Conservation (phyloP, 92 coral and sea anemone species). For the Epizoanthus illoricatus region DNA sequence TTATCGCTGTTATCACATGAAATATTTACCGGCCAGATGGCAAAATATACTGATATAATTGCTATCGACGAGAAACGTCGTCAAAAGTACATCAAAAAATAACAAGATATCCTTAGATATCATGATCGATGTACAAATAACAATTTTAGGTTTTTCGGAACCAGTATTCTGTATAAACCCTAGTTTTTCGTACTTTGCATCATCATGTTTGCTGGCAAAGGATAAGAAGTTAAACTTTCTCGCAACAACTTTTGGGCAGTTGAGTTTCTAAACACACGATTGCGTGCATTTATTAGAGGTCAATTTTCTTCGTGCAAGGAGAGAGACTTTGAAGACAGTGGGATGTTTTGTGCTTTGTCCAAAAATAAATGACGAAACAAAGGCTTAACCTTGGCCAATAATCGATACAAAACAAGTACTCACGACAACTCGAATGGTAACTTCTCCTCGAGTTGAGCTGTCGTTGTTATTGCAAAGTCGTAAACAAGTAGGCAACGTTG, state of each 20-base stretch:
- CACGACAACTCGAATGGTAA: not conserved
- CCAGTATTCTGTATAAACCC: not conserved
- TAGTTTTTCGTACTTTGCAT: not conserved
- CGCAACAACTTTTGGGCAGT: too few species aligned
- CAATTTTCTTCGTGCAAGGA: not conserved
- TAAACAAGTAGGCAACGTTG: too few species aligned
- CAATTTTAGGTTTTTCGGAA: not conserved
- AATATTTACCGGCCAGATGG: slow-evolving; percentile 14
- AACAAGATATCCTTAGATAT: not conserved
- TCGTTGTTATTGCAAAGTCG: too few species aligned
- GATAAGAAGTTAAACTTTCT: too few species aligned
- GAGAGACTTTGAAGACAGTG: not conserved
- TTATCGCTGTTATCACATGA: slow-evolving; percentile 8
- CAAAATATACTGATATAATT: not conserved
- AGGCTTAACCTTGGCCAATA: not conserved
- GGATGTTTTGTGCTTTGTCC: slow-evolving; percentile 4
- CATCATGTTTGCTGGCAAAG: not conserved
- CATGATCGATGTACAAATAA: not conserved
- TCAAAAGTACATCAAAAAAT: slow-evolving; percentile 5
- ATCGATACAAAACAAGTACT: not conserved
- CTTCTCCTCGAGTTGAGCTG: too few species aligned
- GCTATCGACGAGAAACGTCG: not conserved
- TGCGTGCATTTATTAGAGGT: not conserved
- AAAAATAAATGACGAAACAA: not conserved
- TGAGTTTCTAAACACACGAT: not conserved